Conservation (phyloP, 2,113 vertebrate species). For the Tetrax tetrax region DNA sequence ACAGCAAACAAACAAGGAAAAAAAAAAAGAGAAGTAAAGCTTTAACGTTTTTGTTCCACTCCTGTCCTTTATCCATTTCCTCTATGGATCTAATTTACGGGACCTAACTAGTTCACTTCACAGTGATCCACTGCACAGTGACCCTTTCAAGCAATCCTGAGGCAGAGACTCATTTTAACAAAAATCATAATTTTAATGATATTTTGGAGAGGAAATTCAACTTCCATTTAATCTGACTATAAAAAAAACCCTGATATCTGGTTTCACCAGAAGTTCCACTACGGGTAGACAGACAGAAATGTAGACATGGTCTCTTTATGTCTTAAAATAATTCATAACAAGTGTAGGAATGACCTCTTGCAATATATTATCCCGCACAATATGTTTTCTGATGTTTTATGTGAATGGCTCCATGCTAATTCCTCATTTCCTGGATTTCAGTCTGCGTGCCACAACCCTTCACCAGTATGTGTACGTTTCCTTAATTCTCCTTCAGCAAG, state of each 20-base stretch:
- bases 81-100: not conserved
- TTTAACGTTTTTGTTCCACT: not conserved
- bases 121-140: not conserved
- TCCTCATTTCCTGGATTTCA: conserved; percentile 7
- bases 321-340: conserved; percentile 26
- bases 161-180: not conserved
- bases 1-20: not conserved
- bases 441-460: not conserved
- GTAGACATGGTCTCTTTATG: conserved; percentile 4
- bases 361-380: conserved; percentile 7
- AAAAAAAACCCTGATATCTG: not conserved
- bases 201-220: conserved; percentile 13
- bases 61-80: not conserved
- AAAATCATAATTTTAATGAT: not conserved
- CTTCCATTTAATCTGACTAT: not conserved
- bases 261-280: conserved; percentile 27
- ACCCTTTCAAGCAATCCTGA: not conserved
- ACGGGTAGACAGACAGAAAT: conserved; percentile 9
- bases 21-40: not conserved
- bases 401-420: conserved; percentile 24
- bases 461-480: not conserved
- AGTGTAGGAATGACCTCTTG: not conserved
- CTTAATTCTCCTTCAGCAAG: not conserved
- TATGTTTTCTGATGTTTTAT: conserved; percentile 26
- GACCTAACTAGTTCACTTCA: not conserved